Conservation (phyloP, 2,888 invertebrate species). For the Lordiphosa andalusiaca region DNA sequence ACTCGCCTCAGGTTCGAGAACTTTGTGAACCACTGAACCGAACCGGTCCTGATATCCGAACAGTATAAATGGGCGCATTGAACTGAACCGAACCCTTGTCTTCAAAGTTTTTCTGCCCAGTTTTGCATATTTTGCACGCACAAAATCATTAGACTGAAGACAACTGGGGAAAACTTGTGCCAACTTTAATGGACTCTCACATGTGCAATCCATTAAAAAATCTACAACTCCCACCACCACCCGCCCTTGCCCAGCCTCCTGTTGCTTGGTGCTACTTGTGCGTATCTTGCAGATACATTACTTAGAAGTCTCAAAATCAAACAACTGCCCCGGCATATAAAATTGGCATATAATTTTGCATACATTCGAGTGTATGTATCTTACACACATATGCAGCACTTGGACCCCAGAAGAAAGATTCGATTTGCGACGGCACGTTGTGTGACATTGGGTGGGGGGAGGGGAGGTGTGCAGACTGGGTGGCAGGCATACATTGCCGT, state of each 20-base stretch:
- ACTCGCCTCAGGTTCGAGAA: no score
- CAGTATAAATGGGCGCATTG: no score
- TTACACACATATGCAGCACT: constrained; percentile 12
- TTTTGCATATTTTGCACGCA: no score
- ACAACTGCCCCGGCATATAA: constrained; percentile 15
- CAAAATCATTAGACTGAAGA: no score
- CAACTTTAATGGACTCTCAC: neutral
- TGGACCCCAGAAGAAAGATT: constrained; percentile 15
- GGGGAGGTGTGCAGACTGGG: constrained; percentile 5
- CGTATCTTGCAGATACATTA: constrained; percentile 32
- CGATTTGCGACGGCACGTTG: constrained; percentile 30
- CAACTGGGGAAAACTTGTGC: no score
- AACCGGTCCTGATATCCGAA: no score
- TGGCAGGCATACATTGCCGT: constrained; percentile 11
- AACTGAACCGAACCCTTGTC: no score
- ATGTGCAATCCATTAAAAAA: constrained; percentile 5
- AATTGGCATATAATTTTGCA: constrained; percentile 35
- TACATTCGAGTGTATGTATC: constrained; percentile 9
- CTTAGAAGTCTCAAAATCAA: constrained; percentile 12
- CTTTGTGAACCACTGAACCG: no score
- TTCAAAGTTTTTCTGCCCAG: no score
- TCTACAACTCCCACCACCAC: neutral
- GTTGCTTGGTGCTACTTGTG: constrained; percentile 20
- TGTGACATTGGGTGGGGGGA: constrained; percentile 15
- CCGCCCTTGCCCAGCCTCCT: neutral